These are phyloP conservation scores for Ctenopoma multispine DNA, from an alignment of 2,797 vertebrate genomes.

Conservation along the genomic window DNA sequence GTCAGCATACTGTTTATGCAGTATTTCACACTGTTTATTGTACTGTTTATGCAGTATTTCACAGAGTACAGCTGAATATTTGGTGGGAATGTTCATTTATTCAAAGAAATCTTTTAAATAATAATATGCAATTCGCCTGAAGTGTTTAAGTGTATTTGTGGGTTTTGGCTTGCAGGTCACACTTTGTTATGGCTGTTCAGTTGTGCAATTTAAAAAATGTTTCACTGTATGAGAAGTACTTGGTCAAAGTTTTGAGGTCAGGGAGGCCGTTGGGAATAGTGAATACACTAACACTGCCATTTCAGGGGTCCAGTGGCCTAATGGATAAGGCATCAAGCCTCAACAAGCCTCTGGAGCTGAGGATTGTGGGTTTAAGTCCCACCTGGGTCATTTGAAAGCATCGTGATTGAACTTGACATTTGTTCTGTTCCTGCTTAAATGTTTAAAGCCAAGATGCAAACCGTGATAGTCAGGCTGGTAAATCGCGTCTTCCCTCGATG, in stretches of 20 bases:
- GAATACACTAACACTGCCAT: neutral
- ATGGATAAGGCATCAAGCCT: slow-evolving; percentile 79
- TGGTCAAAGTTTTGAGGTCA: slow-evolving; percentile 17
- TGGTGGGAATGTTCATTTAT: neutral
- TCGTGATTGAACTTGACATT: too few species aligned
- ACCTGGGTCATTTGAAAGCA: slow-evolving; percentile 57
- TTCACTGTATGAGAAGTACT: neutral
- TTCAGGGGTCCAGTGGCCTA: neutral
- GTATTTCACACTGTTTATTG: too few species aligned
- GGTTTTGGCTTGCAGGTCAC: neutral
- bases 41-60: neutral
- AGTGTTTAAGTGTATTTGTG: neutral
- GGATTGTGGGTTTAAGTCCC: slow-evolving; percentile 79
- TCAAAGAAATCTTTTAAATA: neutral
- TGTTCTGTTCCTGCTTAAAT: too few species aligned
- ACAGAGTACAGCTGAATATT: neutral
- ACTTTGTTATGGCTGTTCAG: neutral
- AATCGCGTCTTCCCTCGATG: too few species aligned
- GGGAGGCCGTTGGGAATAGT: slow-evolving; percentile 7
- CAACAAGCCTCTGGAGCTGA: slow-evolving; percentile 75
- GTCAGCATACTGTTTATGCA: neutral
- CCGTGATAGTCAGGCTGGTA: too few species aligned
- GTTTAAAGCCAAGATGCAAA: too few species aligned
- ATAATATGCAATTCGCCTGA: neutral
- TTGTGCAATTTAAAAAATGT: slow-evolving; percentile 5